Base-by-base conservation (phyloP, 2,888 invertebrate species). In the Xanthia icteritia region DNA sequence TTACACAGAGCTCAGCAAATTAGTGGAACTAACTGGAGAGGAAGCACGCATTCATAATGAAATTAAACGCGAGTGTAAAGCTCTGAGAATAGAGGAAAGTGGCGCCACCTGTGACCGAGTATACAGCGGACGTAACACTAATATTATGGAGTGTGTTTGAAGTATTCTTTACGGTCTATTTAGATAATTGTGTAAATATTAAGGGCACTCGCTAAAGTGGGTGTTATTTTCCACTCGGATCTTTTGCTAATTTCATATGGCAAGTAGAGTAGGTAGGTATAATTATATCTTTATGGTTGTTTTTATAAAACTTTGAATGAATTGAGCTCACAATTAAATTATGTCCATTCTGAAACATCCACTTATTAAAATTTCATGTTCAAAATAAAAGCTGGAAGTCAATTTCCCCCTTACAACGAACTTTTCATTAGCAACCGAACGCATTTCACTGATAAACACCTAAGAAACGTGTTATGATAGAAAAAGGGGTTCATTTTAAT, bases 31-130 rank as follows among this genome's bases (percentile, higher is more conserved):
- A 84, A 82, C 75, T 61, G 36, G 56, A 67, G 73, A 85, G 83
- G 82, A 84, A 84, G 78, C 75, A 78, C 82, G 85, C 83, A 82
- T 85, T 84, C 63, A 64, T 85, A 85, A 84, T 84, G 66, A 82
- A 84, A 85, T 84, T 82, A 73, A 84, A 85, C 66, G 64, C 60
- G 82, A 78, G 61, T 73, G 61, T 75, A 78, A 84, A 82, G 78
- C 66, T 75, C 71, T 75, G 74, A 77, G 82, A 73, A 82, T 70
- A 71, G 73, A 69, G 82, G 69, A 67, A 82, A 82, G 72, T 82
- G 13, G 70, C 77, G 81, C 85, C 83, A 84, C 82, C 85, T 85
- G 85, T 70, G 82, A 77, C 74, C 72, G 85, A 74, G 48, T 65
- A 31, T 31, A 71, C 64, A 39, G 56, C 60, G 58, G 58, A 84